Conservation (phyloP, 2,888 invertebrate species). For the Caenorhabditis sinica region DNA sequence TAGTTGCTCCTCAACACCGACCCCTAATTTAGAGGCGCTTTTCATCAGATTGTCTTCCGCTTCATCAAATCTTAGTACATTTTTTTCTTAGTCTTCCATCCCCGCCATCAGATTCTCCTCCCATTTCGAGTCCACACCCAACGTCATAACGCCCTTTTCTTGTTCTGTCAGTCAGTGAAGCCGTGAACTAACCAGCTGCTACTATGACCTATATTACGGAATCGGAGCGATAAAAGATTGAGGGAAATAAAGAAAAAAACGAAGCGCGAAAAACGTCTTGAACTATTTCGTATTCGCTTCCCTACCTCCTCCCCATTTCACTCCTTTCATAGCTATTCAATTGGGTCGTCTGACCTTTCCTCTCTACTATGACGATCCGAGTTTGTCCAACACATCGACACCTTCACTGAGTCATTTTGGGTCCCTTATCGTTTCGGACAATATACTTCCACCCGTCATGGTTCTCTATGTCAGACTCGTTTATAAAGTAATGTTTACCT, state of each 20-base stretch:
- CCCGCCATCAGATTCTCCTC: background rate
- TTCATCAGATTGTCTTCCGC: conserved; percentile 29
- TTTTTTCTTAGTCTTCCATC: conserved; percentile 13
- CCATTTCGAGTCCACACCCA: conserved; percentile 47
- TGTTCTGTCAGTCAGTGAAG: conserved; percentile 36
- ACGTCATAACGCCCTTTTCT: conserved; percentile 46
- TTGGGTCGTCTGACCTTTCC: conserved; percentile 49
- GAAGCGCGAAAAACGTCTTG: conserved; percentile 26
- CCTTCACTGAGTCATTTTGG: conserved; percentile 35
- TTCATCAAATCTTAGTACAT: conserved; percentile 39
- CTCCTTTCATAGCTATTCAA: conserved; percentile 56
- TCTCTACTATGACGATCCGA: conserved; percentile 45
- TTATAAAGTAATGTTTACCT: conserved; percentile 64
- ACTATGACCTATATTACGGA: conserved; percentile 42
- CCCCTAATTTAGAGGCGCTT: conserved; percentile 29
- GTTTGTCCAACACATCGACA: conserved; percentile 55
- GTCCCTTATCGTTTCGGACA: conserved; percentile 40
- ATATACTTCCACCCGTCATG: conserved; percentile 53
- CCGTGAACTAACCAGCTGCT: conserved; percentile 41
- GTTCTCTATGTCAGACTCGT: conserved; percentile 65
- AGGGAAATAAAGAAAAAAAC: background rate
- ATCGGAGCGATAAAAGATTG: conserved; percentile 43
- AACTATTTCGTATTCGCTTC: conserved; percentile 19
- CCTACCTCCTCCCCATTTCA: background rate
- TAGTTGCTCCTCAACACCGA: conserved; percentile 1